These are phyloP conservation scores for Dendrocopos noguchii DNA, from an alignment of 2,113 vertebrate genomes.

Conservation along the genomic window DNA sequence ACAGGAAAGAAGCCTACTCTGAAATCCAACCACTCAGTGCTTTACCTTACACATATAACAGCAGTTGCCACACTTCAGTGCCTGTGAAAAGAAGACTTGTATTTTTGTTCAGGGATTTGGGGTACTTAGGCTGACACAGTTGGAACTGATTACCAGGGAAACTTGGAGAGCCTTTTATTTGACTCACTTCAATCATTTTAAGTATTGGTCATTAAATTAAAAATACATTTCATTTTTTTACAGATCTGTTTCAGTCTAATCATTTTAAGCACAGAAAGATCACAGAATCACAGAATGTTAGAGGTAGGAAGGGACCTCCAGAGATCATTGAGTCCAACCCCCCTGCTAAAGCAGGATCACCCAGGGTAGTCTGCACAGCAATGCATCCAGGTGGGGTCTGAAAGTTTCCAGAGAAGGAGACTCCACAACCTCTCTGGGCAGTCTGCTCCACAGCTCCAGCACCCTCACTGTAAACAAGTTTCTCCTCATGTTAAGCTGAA, in stretches of 20 bases:
- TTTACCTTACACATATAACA: fast-evolving
- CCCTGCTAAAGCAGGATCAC: too few species aligned
- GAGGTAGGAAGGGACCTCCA: neutral
- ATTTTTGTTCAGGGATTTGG: neutral
- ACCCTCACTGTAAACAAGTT: too few species aligned
- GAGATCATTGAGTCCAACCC: too few species aligned
- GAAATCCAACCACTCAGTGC: neutral
- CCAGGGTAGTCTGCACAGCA: too few species aligned
- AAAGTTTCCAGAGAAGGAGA: too few species aligned
- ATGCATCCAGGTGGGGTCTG: too few species aligned
- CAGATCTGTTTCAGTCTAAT: neutral
- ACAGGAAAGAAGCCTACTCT: neutral
- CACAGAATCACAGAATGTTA: neutral
- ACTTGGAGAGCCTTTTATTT: neutral
- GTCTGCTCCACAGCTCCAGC: too few species aligned
- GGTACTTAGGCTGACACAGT: neutral
- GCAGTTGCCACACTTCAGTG: neutral
- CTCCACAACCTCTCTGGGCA: too few species aligned
- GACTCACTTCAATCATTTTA: neutral
- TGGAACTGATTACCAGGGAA: neutral
- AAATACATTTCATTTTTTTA: neutral
- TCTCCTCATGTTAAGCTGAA: too few species aligned
- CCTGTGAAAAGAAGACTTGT: neutral
- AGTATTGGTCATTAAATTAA: neutral
- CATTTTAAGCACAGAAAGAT: neutral